Evolutionary conservation across 2,113 vertebrate species (phyloP).

Genomic region (Machaerirhynchus nigripectus): DNA sequence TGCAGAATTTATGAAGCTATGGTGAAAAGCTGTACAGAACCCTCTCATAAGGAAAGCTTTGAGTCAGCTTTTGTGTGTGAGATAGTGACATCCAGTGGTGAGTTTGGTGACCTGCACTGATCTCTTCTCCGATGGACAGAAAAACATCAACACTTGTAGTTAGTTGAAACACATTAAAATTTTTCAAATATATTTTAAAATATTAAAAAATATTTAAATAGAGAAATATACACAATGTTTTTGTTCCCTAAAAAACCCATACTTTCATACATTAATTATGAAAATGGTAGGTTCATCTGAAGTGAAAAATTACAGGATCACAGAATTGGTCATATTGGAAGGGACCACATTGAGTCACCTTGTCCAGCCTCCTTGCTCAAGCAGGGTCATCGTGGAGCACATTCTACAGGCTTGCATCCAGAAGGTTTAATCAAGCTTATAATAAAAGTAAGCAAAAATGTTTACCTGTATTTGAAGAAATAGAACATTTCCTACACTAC

Average conservation of each 20-base stretch:
- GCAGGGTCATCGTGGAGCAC: not conserved
- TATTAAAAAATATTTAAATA: not conserved
- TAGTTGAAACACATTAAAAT: not conserved
- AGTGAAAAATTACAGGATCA: not conserved
- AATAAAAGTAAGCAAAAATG: not conserved
- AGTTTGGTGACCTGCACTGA: not conserved
- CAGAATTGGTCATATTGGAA: not conserved
- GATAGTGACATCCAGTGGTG: not conserved
- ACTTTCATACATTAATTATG: not conserved
- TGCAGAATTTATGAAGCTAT: not conserved
- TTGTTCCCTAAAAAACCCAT: not conserved
- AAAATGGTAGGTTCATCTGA: not conserved
- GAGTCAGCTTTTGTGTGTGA: not conserved
- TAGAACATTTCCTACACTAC: not conserved
- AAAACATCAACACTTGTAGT: not conserved
- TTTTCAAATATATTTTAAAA: not conserved
- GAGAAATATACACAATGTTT: not conserved
- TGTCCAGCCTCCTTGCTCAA: not conserved
- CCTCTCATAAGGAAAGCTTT: not conserved
- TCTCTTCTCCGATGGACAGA: not conserved
- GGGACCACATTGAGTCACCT: not conserved
- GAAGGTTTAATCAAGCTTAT: not conserved
- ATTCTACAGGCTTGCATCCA: not conserved
- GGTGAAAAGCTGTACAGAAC: not conserved
- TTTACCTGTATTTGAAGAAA: not conserved